Conservation (phyloP, 2,797 vertebrate genomes). For the Coreius guichenoti region DNA sequence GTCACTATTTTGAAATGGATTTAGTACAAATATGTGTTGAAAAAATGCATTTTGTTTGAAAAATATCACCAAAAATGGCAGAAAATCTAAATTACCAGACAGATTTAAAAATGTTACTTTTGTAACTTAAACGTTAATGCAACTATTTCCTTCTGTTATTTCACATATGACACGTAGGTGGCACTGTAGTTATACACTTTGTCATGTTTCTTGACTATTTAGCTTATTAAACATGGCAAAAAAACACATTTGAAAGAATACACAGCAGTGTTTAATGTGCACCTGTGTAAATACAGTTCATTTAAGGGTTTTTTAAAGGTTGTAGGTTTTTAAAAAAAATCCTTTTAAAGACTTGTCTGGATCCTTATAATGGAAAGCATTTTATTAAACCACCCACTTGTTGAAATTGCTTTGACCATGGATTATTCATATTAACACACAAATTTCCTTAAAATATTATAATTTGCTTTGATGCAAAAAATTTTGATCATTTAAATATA, state of each 20-base stretch:
- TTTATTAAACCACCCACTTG: constrained; percentile 7
- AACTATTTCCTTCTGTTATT: constrained; percentile 11
- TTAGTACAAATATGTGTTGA: background rate
- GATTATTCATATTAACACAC: background rate
- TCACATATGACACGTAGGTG: constrained; percentile 28
- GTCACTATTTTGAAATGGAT: background rate
- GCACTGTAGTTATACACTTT: constrained; percentile 43
- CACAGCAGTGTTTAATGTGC: background rate
- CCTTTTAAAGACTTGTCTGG: background rate
- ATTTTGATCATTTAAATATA: constrained; percentile 3
- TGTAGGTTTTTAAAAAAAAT: background rate
- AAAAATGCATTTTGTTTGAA: background rate
- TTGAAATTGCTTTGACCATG: constrained; percentile 1
- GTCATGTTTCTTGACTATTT: background rate
- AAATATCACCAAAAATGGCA: background rate
- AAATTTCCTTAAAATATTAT: background rate
- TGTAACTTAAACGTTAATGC: constrained; percentile 54
- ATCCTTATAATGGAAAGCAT: background rate
- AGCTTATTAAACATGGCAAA: background rate
- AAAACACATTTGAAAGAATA: constrained; percentile 1
- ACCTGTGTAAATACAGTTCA: background rate
- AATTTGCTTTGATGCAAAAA: constrained; percentile 25
- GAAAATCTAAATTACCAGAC: background rate
- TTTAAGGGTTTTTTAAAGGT: background rate
- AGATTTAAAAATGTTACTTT: background rate